A percentile compares a stretch with the other conserved stretches of the same genome.
These are phyloP conservation scores for Meloe dianella DNA, from an alignment of 2,888 invertebrate species.

Conservation along the genomic window DNA sequence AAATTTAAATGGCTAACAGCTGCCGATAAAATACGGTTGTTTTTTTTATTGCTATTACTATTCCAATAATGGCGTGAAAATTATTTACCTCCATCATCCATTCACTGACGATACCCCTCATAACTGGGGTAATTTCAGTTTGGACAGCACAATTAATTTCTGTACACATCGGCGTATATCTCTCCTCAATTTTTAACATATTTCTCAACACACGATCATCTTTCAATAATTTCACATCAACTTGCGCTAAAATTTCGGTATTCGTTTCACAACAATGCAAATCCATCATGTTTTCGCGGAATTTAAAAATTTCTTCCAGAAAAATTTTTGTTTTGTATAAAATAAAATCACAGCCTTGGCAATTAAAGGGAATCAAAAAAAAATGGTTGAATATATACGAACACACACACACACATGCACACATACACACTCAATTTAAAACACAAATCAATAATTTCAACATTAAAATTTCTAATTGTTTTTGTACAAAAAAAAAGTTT, in stretches of 20 bases:
- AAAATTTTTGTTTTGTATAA: neutral
- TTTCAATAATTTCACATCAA: slow-evolving; percentile 77
- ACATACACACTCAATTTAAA: too few relatives aligned
- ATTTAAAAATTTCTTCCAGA: too few relatives aligned
- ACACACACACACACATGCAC: too few relatives aligned
- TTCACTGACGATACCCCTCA: slow-evolving; percentile 91
- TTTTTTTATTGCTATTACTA: slow-evolving; percentile 12
- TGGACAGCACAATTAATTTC: slow-evolving; percentile 72
- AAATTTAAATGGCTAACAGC: slow-evolving; percentile 31
- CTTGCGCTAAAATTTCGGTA: slow-evolving; percentile 54
- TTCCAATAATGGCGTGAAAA: neutral
- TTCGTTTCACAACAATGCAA: slow-evolving; percentile 57
- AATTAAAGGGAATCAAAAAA: neutral
- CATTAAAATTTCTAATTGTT: neutral
- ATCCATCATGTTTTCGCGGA: slow-evolving; percentile 50
- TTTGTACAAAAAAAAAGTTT: neutral
- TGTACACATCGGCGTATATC: slow-evolving; percentile 73
- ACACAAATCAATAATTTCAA: neutral
- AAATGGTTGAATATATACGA: neutral
- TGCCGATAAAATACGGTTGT: slow-evolving; percentile 19
- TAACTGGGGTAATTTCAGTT: slow-evolving; percentile 85
- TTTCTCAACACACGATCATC: slow-evolving; percentile 79
- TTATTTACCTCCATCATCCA: slow-evolving; percentile 95
- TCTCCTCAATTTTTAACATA: slow-evolving; percentile 84
- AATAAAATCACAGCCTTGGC: neutral